Conservation (phyloP, 2,888 invertebrate genomes). For the Allygus modestus region DNA sequence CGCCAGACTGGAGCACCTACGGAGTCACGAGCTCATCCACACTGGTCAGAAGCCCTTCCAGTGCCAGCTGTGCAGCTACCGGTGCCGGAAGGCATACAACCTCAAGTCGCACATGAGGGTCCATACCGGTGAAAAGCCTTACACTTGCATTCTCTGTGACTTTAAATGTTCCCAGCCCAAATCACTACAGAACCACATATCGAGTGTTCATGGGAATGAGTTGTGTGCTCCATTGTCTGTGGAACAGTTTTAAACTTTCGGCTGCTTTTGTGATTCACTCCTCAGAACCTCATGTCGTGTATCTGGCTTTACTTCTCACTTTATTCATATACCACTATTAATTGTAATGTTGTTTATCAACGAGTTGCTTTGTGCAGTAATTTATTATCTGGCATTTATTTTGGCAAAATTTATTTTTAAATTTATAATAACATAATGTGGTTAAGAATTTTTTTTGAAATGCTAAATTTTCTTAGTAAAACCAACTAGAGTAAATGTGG, state of each 20-base stretch:
- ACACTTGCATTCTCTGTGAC: conserved; percentile 11
- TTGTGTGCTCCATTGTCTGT: neutral
- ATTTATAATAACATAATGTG: too few species aligned
- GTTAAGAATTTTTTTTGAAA: too few species aligned
- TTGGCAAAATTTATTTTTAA: too few species aligned
- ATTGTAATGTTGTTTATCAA: too few species aligned
- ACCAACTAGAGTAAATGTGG: too few species aligned
- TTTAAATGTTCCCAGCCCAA: conserved; percentile 52
- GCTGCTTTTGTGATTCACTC: too few species aligned
- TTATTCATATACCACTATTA: too few species aligned
- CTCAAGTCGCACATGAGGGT: conserved; percentile 10
- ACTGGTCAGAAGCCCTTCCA: neutral
- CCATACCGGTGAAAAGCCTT: conserved; percentile 37
- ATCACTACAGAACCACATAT: conserved; percentile 24
- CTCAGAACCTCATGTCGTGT: too few species aligned
- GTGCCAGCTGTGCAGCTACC: neutral
- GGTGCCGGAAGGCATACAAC: neutral
- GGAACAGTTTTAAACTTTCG: conserved; percentile 23
- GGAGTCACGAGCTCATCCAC: neutral
- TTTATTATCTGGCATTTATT: too few species aligned
- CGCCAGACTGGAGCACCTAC: neutral
- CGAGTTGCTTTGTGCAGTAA: too few species aligned
- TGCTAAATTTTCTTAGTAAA: too few species aligned
- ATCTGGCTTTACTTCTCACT: too few species aligned
- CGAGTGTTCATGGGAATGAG: conserved; percentile 5